Percentiles rank a stretch among this genome's conserved stretches.
These are phyloP conservation scores for Heteronetta atricapilla DNA, from an alignment of 2,113 vertebrate genomes.

Conservation along the genomic window DNA sequence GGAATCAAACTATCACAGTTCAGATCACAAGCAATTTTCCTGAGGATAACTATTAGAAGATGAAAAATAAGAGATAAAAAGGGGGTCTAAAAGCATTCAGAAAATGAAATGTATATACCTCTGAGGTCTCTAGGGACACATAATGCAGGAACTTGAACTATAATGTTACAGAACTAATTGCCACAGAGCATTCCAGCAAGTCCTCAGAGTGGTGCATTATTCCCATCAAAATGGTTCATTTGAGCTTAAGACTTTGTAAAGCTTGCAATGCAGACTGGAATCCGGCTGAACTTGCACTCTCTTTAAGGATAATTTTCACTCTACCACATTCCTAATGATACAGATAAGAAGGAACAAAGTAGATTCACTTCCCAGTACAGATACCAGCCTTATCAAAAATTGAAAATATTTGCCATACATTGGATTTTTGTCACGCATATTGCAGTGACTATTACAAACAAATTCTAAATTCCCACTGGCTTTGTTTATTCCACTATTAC, in stretches of 20 bases:
- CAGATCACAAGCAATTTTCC: background rate
- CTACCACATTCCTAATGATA: slow-evolving; percentile 24
- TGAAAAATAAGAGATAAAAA: background rate
- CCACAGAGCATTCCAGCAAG: slow-evolving; percentile 13
- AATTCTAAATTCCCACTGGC: background rate
- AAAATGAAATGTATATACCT: background rate
- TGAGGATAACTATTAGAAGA: background rate
- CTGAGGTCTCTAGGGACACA: background rate
- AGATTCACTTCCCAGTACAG: background rate
- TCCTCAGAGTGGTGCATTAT: slow-evolving; percentile 39
- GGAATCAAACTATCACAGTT: background rate
- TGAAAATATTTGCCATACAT: background rate
- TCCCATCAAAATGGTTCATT: slow-evolving; percentile 36
- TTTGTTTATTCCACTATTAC: background rate
- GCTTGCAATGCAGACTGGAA: slow-evolving; percentile 41
- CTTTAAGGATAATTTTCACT: slow-evolving; percentile 48
- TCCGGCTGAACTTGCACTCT: slow-evolving; percentile 42
- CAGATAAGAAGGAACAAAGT: background rate
- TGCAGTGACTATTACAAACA: background rate
- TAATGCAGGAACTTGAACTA: slow-evolving; percentile 4
- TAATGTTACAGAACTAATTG: slow-evolving; percentile 52
- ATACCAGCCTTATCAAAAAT: background rate
- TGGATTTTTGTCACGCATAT: background rate
- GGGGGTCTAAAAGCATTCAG: background rate
- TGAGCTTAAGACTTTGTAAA: slow-evolving; percentile 12